Evolutionary conservation across 2,888 invertebrate species (phyloP).

Genomic region (Nebria brevicollis): DNA sequence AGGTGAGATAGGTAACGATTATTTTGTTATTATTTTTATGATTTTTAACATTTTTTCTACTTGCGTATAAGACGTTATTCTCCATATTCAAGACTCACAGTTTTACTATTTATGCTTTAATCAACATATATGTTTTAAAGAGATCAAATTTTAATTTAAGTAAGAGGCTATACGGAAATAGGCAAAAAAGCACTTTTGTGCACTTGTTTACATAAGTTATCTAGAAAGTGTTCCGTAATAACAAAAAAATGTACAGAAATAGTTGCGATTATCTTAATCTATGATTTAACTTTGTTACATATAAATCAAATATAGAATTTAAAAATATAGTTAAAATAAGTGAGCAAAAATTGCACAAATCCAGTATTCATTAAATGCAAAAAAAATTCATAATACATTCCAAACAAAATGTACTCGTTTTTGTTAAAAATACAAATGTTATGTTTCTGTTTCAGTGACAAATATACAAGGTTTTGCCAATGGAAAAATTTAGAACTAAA

Average conservation of each 20-base stretch:
- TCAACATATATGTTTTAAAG: slow-evolving; percentile 29
- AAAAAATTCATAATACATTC: background rate
- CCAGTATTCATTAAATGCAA: slow-evolving; percentile 40
- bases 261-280: no score
- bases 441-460: slow-evolving; percentile 81
- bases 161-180: no score
- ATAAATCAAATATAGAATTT: no score
- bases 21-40: slow-evolving; percentile 43
- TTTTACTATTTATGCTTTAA: slow-evolving; percentile 27
- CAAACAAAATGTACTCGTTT: background rate
- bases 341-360: no score
- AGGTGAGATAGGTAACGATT: slow-evolving; percentile 72
- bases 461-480: slow-evolving; percentile 99
- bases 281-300: no score
- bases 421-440: slow-evolving; percentile 28
- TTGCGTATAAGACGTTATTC: background rate
- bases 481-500: slow-evolving; percentile 99
- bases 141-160: slow-evolving; percentile 30
- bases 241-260: no score
- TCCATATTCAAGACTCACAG: slow-evolving; percentile 34
- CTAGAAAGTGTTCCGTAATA: no score
- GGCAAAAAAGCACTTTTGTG: no score
- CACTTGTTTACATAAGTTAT: no score
- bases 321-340: no score
- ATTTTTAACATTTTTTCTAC: slow-evolving; percentile 32